A percentile compares a stretch with the other conserved stretches of the same genome.
Evolutionary conservation across 2,113 vertebrate species (phyloP).

Genomic region (Donacobius atricapilla): DNA sequence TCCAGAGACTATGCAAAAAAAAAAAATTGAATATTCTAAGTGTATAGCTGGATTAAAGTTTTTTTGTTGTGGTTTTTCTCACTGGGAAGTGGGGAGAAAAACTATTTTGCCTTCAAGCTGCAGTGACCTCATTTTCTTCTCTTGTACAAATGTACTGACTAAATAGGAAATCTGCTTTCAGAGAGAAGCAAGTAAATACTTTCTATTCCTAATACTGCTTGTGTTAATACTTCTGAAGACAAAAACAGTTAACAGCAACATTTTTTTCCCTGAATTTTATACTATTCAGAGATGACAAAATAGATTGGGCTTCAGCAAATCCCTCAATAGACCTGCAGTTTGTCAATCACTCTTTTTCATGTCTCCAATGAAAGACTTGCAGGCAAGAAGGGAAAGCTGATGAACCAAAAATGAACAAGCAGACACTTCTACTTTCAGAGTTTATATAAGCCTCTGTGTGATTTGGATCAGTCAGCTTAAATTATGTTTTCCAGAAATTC

Average conservation of each 20-base stretch:
- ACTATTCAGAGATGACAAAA: neutral
- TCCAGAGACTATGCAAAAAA: neutral
- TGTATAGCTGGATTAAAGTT: neutral
- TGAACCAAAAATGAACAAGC: neutral
- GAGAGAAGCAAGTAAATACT: neutral
- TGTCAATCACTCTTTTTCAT: conserved; percentile 1
- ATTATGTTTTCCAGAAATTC: neutral
- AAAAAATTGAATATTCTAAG: neutral
- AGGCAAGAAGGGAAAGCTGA: neutral
- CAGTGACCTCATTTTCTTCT: neutral
- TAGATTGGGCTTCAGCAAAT: neutral
- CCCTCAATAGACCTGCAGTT: neutral
- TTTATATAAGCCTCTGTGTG: neutral
- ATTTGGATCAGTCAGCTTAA: conserved; percentile 25
- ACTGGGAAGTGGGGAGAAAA: neutral
- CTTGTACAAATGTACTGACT: neutral
- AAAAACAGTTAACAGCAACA: neutral
- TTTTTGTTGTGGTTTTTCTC: neutral
- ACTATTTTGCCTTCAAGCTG: neutral
- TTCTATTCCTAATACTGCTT: neutral
- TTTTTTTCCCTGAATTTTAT: neutral
- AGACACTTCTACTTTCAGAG: neutral
- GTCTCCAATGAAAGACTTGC: neutral
- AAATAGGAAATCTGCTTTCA: neutral
- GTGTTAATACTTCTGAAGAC: neutral